phyloP scores from a whole-genome alignment of 2,113 vertebrate genomes.

The Crotalus helleri region DNA sequence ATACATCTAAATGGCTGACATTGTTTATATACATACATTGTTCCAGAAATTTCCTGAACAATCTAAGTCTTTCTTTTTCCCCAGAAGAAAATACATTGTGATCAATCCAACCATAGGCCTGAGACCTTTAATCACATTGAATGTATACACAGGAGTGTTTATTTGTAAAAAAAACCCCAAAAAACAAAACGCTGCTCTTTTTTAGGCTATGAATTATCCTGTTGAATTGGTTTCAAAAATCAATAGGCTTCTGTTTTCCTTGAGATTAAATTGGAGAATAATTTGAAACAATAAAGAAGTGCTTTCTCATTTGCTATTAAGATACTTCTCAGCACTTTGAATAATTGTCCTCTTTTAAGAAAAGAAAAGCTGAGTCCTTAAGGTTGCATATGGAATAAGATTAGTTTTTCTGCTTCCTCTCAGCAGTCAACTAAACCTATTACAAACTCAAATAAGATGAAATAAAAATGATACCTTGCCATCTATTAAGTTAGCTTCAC shows the following conservation, averaged over 20 bases:
- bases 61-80: neutral
- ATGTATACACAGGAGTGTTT: neutral
- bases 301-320: neutral
- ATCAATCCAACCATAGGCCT: neutral
- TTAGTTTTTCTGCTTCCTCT: neutral
- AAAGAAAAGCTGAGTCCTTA: neutral
- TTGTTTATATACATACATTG: neutral
- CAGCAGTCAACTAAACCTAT: slow-evolving; percentile 9
- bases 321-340: neutral
- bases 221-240: neutral
- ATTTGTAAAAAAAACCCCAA: neutral
- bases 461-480: slow-evolving; percentile 11
- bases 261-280: slow-evolving; percentile 12
- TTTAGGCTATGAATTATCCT: neutral
- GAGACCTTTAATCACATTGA: neutral
- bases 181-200: neutral
- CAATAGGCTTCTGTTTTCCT: slow-evolving; percentile 5
- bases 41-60: neutral
- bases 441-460: slow-evolving; percentile 1
- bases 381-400: slow-evolving; percentile 11
- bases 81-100: neutral
- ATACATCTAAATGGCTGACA: neutral
- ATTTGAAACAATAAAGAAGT: slow-evolving; percentile 12
- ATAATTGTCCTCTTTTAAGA: slow-evolving; percentile 3
- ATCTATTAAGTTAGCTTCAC: slow-evolving; percentile 15